Base-by-base conservation (phyloP, 2,888 invertebrate species). In the Rotaria macrura region DNA sequence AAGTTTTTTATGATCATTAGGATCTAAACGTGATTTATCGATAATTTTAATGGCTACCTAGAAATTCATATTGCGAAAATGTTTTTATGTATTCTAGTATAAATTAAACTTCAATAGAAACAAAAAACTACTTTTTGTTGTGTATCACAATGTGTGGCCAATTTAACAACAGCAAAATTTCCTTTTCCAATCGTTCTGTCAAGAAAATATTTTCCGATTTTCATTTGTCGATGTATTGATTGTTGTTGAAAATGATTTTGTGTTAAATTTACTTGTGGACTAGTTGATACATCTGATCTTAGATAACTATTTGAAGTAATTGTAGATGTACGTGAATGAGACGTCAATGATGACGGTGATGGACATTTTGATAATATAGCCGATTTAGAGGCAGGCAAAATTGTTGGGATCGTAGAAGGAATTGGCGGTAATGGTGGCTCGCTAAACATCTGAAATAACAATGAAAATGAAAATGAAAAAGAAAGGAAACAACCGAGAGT, bases 101-200 rank as follows among this genome's bases (percentile, higher is more conserved):
- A n/a, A n/a, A n/a, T n/a, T n/a, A n/a, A n/a, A n/a, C n/a, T n/a
- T n/a, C n/a, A n/a, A n/a, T n/a, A n/a, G n/a, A n/a, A n/a, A n/a
- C n/a, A n/a, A n/a, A n/a, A n/a, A 23, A 52, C 20, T 93, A 98
- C 98, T 96, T 98, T 97, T 89, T 95, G 95, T 93, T 96, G 96
- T 89, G 98, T 98, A 91, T 97, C 95, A 92, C 95, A 94, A 93
- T 99, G 98, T 91, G 96, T 96, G 90, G 97, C 99, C 90, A 97
- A 93, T 93, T 97, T 97, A 89, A 99, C 99, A 88, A 97, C 95
- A 89, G 99, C 98, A 92, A 99, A 99, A 93, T 98, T 99, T 88
- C 99, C 99, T 91, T 96, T 97, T 89, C 98, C 98, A 90, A 98
- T 97, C 83, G 97, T 98, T 92, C 95, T 94, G 92, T 96, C 96